A percentile compares a stretch with the other conserved stretches of the same genome.
These are phyloP conservation scores for Drosophila testacea DNA, from an alignment of 2,888 invertebrate genomes.

Conservation along the genomic window DNA sequence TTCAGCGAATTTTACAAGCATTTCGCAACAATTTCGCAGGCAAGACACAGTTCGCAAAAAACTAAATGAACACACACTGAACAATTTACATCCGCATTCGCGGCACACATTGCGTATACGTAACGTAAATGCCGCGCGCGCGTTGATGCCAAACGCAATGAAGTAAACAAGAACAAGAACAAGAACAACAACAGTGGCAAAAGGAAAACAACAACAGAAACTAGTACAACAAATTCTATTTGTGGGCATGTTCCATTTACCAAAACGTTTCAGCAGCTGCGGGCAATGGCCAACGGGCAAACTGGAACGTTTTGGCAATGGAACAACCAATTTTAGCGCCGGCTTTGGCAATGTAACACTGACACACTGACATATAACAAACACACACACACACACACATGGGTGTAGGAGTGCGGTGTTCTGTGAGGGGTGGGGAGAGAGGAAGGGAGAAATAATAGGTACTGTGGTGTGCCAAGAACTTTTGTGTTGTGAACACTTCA, in stretches of 20 bases:
- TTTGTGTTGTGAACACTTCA: constrained; percentile 34
- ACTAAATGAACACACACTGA: constrained; percentile 5
- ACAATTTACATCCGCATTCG: constrained; percentile 38
- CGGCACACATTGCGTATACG: constrained; percentile 56
- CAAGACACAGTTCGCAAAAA: neutral
- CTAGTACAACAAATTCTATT: constrained; percentile 55
- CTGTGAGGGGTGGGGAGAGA: neutral
- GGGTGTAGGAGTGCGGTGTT: neutral
- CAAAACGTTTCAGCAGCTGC: constrained; percentile 63
- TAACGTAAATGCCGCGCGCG: constrained; percentile 59
- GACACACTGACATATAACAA: constrained; percentile 65
- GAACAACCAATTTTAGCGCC: constrained; percentile 49
- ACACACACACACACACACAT: constrained; percentile 9
- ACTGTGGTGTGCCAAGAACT: constrained; percentile 34
- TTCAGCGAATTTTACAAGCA: constrained; percentile 14
- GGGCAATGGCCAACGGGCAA: constrained; percentile 41
- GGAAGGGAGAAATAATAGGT: neutral
- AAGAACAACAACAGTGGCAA: constrained; percentile 11
- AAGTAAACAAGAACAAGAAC: constrained; percentile 36
- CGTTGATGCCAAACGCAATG: constrained; percentile 55
- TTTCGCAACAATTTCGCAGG: neutral
- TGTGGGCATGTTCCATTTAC: constrained; percentile 63
- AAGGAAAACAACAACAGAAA: constrained; percentile 21
- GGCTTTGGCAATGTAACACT: constrained; percentile 77
- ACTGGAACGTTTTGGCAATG: constrained; percentile 46